Conservation (phyloP, 2,113 vertebrate genomes). For the Carassius carassius region DNA sequence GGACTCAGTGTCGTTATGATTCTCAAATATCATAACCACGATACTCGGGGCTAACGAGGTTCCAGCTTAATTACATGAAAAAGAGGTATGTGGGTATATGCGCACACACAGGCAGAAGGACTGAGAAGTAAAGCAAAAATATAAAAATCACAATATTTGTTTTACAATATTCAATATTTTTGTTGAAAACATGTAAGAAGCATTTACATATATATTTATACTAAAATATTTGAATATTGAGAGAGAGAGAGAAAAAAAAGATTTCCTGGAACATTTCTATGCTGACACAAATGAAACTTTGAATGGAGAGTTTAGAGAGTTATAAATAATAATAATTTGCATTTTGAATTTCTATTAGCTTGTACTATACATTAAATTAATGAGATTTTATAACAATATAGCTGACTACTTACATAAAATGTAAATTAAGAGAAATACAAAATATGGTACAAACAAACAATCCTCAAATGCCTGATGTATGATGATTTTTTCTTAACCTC, state of each 20-base stretch:
- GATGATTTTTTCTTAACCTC: constrained; percentile 13
- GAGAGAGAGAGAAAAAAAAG: no score
- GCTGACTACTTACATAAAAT: no score
- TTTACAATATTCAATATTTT: neutral
- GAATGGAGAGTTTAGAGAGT: neutral
- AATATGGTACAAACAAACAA: no score
- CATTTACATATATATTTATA: neutral
- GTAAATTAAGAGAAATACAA: no score
- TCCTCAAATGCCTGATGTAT: no score
- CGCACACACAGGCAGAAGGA: neutral
- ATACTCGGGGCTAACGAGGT: constrained; percentile 30
- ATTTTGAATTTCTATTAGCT: no score
- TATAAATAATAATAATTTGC: no score
- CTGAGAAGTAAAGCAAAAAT: neutral
- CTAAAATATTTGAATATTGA: neutral
- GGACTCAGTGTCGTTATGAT: constrained; percentile 64
- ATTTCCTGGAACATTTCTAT: neutral
- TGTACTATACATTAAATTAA: no score
- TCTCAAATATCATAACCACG: constrained; percentile 30
- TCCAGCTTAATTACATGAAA: constrained; percentile 39
- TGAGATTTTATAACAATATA: no score
- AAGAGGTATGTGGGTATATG: neutral
- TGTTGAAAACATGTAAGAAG: neutral
- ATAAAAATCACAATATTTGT: neutral
- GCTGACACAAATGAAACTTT: neutral